Evolutionary conservation across 2,113 vertebrate genomes (phyloP).

Genomic region (Neodontobutis hainanensis): DNA sequence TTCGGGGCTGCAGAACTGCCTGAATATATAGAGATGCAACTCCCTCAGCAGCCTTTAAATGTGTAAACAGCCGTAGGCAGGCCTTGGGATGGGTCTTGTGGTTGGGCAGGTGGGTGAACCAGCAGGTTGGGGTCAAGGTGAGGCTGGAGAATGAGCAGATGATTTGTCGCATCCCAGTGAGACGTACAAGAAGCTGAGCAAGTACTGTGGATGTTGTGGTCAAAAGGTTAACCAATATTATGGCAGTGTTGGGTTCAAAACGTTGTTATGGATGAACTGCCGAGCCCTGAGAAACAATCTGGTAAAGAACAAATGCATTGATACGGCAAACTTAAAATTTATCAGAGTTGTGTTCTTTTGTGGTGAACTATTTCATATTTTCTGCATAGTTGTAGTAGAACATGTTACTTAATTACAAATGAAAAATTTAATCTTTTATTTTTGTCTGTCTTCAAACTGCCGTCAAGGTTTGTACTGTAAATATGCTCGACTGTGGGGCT

Average conservation of each 20-base stretch:
- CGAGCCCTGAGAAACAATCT: background rate
- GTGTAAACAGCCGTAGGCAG: constrained; percentile 42
- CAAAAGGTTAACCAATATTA: background rate
- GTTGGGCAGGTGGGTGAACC: constrained; percentile 22
- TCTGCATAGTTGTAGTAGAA: no score
- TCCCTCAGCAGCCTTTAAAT: constrained; percentile 51
- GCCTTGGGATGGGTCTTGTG: background rate
- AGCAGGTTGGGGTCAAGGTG: constrained; percentile 37
- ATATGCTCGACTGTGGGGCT: no score
- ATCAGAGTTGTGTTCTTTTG: no score
- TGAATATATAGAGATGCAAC: constrained; percentile 1
- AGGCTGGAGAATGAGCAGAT: constrained; percentile 16
- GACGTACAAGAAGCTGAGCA: background rate
- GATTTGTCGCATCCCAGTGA: constrained; percentile 16
- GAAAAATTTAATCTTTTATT: no score
- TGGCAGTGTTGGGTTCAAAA: background rate
- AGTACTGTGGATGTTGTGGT: background rate
- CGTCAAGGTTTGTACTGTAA: no score
- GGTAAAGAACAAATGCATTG: no score
- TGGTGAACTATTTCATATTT: no score
- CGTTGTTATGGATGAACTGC: background rate
- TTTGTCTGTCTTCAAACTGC: no score
- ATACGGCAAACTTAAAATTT: no score
- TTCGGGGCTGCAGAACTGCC: constrained; percentile 18
- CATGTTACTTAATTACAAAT: no score